A percentile compares a stretch with the other conserved stretches of the same genome.
Conservation (phyloP, 2,888 invertebrate species). For the Aricia artaxerxes region DNA sequence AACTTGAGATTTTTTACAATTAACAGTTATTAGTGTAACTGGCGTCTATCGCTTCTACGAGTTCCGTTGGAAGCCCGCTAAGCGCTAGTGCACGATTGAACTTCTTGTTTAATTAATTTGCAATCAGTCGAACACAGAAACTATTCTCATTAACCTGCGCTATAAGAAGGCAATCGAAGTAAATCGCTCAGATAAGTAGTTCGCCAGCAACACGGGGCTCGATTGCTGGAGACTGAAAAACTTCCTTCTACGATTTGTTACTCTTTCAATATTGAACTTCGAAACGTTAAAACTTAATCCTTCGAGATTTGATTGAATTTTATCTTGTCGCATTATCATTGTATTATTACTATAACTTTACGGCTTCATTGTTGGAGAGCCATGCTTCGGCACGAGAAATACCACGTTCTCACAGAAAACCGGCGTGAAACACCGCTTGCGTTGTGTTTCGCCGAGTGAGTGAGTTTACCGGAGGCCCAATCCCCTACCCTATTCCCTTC, state of each 20-base stretch:
- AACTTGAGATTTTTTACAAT: too few species aligned
- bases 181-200: constrained; percentile 8
- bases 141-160: constrained; percentile 15
- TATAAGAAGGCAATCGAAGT: constrained; percentile 18
- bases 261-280: not conserved
- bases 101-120: constrained; percentile 17
- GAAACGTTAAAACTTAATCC: not conserved
- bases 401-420: too few species aligned
- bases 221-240: not conserved
- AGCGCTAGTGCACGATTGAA: not conserved
- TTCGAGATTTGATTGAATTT: not conserved
- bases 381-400: too few species aligned
- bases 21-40: too few species aligned
- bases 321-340: not conserved
- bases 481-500: too few species aligned
- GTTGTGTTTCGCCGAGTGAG: too few species aligned
- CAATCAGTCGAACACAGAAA: constrained; percentile 11
- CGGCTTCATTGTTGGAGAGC: too few species aligned
- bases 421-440: too few species aligned
- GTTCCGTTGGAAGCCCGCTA: not conserved
- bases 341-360: too few species aligned
- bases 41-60: too few species aligned
- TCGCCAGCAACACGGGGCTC: not conserved
- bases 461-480: too few species aligned
- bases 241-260: not conserved